Evolutionary conservation across 2,113 vertebrate species (phyloP).

Genomic region (Callospermophilus lateralis): DNA sequence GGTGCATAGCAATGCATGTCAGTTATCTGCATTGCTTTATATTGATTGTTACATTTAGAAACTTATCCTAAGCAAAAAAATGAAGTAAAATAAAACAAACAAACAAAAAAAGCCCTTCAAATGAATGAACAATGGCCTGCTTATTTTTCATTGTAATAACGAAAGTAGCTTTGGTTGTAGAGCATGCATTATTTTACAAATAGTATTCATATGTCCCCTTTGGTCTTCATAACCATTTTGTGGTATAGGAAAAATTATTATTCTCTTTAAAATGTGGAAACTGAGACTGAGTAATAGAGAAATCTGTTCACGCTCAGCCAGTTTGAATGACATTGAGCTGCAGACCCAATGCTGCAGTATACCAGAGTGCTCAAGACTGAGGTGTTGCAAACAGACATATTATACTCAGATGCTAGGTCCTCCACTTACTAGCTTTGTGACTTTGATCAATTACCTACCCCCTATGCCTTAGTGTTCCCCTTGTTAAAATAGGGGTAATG

Average conservation of each 20-base stretch:
- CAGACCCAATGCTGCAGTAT: not conserved
- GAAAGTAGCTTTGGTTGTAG: not conserved
- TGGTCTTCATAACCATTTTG: not conserved
- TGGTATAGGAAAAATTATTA: not conserved
- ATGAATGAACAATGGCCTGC: not conserved
- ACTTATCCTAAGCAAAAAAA: not conserved
- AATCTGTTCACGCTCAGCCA: not conserved
- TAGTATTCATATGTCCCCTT: not conserved
- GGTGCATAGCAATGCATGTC: not conserved
- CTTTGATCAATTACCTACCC: not conserved
- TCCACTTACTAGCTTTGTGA: not conserved
- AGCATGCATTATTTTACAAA: not conserved
- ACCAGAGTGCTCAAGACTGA: not conserved
- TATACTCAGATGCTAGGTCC: not conserved
- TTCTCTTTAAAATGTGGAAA: not conserved
- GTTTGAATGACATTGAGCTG: not conserved
- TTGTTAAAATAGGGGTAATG: not conserved
- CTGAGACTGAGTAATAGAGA: not conserved
- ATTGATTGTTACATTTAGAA: conserved; percentile 61
- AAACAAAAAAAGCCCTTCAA: not conserved
- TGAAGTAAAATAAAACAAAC: not conserved
- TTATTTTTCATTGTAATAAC: conserved; percentile 42
- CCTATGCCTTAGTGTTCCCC: not conserved
- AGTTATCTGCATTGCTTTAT: not conserved
- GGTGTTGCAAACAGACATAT: not conserved